These are phyloP conservation scores for Schmidtea mediterranea DNA, from an alignment of 1,140 invertebrate species.

Conservation along the genomic window DNA sequence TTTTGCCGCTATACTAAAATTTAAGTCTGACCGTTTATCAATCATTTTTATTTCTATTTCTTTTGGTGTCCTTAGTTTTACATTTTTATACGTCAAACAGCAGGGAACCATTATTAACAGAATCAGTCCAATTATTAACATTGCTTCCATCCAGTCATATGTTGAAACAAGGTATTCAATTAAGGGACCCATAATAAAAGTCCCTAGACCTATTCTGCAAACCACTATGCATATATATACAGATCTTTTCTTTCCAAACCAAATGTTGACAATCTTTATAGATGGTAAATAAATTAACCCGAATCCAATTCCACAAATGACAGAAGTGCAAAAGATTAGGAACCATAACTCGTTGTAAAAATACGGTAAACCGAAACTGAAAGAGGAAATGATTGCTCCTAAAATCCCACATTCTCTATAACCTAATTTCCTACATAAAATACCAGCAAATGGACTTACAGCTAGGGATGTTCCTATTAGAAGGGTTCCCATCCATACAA, in stretches of 20 bases:
- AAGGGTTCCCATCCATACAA: too few relatives aligned
- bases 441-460: constrained; percentile 56
- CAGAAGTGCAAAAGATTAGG: constrained; percentile 71
- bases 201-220: constrained; percentile 65
- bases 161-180: constrained; percentile 34
- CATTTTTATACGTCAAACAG: too few relatives aligned
- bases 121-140: not conserved
- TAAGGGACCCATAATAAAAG: constrained; percentile 44
- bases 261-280: constrained; percentile 85
- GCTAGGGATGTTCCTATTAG: too few relatives aligned
- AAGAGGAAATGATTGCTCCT: constrained; percentile 48
- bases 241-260: constrained; percentile 83
- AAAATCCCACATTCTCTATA: constrained; percentile 59
- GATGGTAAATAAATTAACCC: constrained; percentile 87
- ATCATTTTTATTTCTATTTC: too few relatives aligned
- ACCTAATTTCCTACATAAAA: constrained; percentile 58
- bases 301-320: constrained; percentile 74
- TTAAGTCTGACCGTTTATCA: too few relatives aligned
- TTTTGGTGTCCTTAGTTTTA: too few relatives aligned
- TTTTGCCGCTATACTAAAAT: constrained; percentile 47
- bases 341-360: constrained; percentile 49
- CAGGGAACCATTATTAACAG: not conserved
- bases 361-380: constrained; percentile 44
- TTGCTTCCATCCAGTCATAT: constrained; percentile 37
- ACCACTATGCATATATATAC: constrained; percentile 91